Conservation (phyloP, 1,140 invertebrate genomes). For the Drosophila chauvacae region DNA sequence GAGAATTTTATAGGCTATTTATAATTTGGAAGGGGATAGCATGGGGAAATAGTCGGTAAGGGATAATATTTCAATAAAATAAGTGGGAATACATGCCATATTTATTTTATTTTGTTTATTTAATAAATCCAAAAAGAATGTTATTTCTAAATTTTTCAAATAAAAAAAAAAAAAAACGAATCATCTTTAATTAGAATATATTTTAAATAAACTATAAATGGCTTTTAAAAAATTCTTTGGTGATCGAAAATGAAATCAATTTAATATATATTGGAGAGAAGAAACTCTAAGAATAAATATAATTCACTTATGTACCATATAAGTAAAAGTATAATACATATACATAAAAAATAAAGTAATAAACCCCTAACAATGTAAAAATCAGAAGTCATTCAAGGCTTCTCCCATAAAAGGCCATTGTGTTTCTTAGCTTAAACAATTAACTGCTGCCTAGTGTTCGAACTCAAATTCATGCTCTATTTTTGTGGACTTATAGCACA, state of each 20-base stretch:
- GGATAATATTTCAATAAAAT: too few species aligned
- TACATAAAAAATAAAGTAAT: not conserved
- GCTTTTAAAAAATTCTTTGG: not conserved
- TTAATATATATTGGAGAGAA: not conserved
- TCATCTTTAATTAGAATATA: too few species aligned
- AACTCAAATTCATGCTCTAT: conserved; percentile 4
- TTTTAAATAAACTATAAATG: not conserved
- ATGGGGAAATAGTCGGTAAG: too few species aligned
- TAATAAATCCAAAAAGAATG: too few species aligned
- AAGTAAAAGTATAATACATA: not conserved
- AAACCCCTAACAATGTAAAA: not conserved
- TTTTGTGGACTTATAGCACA: conserved; percentile 12
- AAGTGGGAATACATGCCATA: too few species aligned
- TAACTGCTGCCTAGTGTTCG: not conserved
- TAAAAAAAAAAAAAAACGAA: too few species aligned
- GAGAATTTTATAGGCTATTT: not conserved
- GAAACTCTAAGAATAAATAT: not conserved
- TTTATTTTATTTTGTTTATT: too few species aligned
- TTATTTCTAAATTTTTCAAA: too few species aligned
- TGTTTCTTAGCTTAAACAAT: not conserved
- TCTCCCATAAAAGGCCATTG: not conserved
- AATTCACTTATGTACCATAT: not conserved
- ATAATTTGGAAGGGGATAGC: too few species aligned
- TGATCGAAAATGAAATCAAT: too few species aligned
- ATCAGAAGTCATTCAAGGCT: not conserved